Conservation (phyloP, 2,888 invertebrate genomes). For the Halictus ligatus region DNA sequence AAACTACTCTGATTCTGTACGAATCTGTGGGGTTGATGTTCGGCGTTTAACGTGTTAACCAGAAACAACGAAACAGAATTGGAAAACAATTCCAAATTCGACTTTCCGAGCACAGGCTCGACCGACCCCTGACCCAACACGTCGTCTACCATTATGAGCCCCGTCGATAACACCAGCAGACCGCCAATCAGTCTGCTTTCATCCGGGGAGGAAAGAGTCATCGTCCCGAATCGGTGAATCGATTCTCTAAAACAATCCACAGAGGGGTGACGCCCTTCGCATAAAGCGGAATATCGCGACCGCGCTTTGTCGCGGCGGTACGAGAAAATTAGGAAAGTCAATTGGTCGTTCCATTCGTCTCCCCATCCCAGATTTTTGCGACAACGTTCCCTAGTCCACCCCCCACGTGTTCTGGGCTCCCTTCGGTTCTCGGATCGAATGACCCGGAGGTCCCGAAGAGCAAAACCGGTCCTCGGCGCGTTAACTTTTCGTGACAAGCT, state of each 20-base stretch:
- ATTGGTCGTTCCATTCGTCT: conserved; percentile 48
- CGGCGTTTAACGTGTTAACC: too few species aligned
- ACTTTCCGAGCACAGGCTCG: neutral
- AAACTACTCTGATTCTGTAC: too few species aligned
- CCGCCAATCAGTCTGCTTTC: conserved; percentile 25
- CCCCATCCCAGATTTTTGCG: conserved; percentile 41
- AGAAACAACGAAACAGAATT: neutral
- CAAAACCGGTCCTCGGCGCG: conserved; percentile 29
- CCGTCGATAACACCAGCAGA: conserved; percentile 27
- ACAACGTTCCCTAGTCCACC: conserved; percentile 54
- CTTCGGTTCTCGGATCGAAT: conserved; percentile 60
- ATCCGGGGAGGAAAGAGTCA: conserved; percentile 6
- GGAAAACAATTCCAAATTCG: neutral
- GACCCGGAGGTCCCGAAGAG: conserved; percentile 47
- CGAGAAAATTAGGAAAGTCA: conserved; percentile 69
- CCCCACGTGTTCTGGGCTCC: conserved; percentile 21
- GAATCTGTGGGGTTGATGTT: too few species aligned
- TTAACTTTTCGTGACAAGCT: conserved; percentile 71
- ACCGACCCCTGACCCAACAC: neutral
- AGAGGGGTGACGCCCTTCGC: neutral
- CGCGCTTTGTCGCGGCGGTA: conserved; percentile 2
- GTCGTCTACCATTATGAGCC: conserved; percentile 7
- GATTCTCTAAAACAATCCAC: conserved; percentile 24
- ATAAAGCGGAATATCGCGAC: conserved; percentile 23
- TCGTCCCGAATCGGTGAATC: neutral